Percentiles rank a stretch among this genome's conserved stretches.
Evolutionary conservation across 1,140 invertebrate species (phyloP).

Genomic region (Campoletis sonorensis): DNA sequence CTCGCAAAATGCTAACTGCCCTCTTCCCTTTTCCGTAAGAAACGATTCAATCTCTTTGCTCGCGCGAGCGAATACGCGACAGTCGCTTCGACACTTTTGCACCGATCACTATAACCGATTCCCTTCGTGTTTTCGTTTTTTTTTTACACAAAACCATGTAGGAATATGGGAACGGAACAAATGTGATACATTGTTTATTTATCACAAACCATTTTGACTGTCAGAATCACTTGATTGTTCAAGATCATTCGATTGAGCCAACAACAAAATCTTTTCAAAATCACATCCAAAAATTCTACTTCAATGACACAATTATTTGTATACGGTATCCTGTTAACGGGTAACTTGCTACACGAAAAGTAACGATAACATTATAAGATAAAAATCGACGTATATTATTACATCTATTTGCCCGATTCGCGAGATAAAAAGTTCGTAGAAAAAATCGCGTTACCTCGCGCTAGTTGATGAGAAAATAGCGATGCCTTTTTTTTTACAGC

Average conservation of each 20-base stretch:
- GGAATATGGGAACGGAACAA: background rate
- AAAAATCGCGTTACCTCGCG: slow-evolving; percentile 21
- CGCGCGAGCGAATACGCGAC: background rate
- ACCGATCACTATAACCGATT: background rate
- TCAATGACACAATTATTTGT: background rate
- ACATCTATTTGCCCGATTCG: slow-evolving; percentile 22
- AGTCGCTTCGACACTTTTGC: slow-evolving; percentile 53
- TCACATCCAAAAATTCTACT: no score
- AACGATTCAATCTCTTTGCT: slow-evolving; percentile 10
- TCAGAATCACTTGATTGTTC: no score
- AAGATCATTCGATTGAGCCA: no score
- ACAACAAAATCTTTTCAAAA: no score
- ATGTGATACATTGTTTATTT: no score
- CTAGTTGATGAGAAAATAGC: slow-evolving; percentile 35
- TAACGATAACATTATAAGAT: slow-evolving; percentile 21
- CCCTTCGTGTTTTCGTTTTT: background rate
- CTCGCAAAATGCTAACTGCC: slow-evolving; percentile 7
- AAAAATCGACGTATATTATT: background rate
- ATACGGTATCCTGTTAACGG: background rate
- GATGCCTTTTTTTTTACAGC: slow-evolving; percentile 27
- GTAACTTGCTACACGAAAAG: background rate
- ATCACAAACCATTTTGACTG: no score
- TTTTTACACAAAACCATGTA: background rate
- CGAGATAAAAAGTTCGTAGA: slow-evolving; percentile 7
- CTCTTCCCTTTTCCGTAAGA: slow-evolving; percentile 6